phyloP scores from a whole-genome alignment of 2,888 invertebrate species.

The Drosophila aldrichi region DNA sequence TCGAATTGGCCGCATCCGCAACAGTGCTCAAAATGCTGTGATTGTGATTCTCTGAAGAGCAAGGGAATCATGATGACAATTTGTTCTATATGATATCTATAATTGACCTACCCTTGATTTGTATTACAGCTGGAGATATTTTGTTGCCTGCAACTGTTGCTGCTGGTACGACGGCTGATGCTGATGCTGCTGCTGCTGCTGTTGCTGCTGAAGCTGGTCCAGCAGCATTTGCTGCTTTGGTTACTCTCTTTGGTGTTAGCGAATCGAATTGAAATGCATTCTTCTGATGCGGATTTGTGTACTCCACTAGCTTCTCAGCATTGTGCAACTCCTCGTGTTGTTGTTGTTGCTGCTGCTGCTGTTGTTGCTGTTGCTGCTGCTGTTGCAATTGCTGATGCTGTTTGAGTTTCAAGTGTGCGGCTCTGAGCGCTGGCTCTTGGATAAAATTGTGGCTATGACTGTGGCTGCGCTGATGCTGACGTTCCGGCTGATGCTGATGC shows the following conservation, averaged over 20 bases:
- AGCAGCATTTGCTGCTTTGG: conserved; percentile 64
- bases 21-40: conserved; percentile 71
- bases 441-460: conserved; percentile 68
- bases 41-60: conserved; percentile 64
- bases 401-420: conserved; percentile 71
- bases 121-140: conserved; percentile 54
- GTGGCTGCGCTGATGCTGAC: conserved; percentile 71
- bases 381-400: conserved; percentile 56
- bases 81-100: neutral
- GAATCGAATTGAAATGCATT: conserved; percentile 85
- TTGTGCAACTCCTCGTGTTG: conserved; percentile 83
- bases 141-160: conserved; percentile 12
- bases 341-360: conserved; percentile 50
- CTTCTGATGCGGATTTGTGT: conserved; percentile 83
- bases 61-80: neutral
- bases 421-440: conserved; percentile 61
- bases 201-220: conserved; percentile 29
- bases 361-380: conserved; percentile 42
- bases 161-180: conserved; percentile 13
- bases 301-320: conserved; percentile 85
- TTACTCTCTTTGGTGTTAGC: conserved; percentile 84
- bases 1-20: conserved; percentile 72
- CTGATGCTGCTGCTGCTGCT: conserved; percentile 5
- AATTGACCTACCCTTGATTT: conserved; percentile 53
- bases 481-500: conserved; percentile 42